A percentile compares a stretch with the other conserved stretches of the same genome.
Conservation (phyloP, 1,140 invertebrate genomes). For the Eupeodes corollae region DNA sequence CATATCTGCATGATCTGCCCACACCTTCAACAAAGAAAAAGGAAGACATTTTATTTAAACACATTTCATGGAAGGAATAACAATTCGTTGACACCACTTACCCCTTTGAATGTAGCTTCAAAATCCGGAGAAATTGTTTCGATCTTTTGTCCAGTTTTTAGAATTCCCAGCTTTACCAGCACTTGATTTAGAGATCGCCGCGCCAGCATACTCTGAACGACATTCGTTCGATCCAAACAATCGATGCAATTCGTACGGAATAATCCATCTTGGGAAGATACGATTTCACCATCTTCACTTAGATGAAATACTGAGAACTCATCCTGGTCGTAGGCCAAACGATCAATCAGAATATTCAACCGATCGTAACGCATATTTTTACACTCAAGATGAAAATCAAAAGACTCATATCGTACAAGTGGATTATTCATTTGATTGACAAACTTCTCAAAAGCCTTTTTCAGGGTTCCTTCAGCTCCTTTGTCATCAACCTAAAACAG, state of each 20-base stretch:
- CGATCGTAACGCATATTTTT: conserved; percentile 91
- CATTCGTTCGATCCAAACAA: conserved; percentile 97
- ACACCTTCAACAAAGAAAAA: conserved; percentile 61
- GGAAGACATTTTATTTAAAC: background rate
- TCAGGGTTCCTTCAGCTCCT: conserved; percentile 72
- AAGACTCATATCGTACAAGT: conserved; percentile 73
- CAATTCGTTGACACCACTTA: conserved; percentile 26
- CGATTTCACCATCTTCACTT: conserved; percentile 58
- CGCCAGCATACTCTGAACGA: conserved; percentile 93
- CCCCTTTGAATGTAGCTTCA: conserved; percentile 66
- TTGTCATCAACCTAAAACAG: conserved; percentile 71
- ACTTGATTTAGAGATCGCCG: conserved; percentile 60
- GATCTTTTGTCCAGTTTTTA: conserved; percentile 49
- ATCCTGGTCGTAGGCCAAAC: conserved; percentile 72
- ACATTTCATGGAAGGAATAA: background rate
- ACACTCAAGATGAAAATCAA: conserved; percentile 98
- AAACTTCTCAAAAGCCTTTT: conserved; percentile 64
- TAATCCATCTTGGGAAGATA: conserved; percentile 66
- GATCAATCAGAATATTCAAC: conserved; percentile 76
- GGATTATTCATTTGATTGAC: conserved; percentile 50
- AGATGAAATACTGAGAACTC: conserved; percentile 80
- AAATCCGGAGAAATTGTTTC: conserved; percentile 49
- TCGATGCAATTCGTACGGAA: conserved; percentile 99
- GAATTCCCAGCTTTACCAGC: conserved; percentile 61
- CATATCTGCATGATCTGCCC: conserved; percentile 97